Evolutionary conservation across 2,888 invertebrate genomes (phyloP).

Genomic region (Hypomecis punctinalis): DNA sequence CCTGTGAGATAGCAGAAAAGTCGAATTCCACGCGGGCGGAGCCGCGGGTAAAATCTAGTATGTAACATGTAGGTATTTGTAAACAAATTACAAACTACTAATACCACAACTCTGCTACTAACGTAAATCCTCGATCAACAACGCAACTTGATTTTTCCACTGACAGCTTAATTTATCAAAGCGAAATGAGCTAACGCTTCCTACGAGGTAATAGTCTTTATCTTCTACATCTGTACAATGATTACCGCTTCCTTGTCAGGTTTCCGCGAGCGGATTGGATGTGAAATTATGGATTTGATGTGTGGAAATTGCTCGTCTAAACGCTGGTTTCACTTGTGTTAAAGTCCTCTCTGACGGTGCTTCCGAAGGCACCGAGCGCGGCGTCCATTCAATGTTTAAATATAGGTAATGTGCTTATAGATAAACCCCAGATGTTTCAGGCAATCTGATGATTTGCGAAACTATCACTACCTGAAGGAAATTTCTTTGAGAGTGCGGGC

Average conservation of each 20-base stretch:
- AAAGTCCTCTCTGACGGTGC: neutral
- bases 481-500: too few relatives aligned
- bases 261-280: slow-evolving; percentile 25
- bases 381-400: too few relatives aligned
- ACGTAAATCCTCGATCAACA: slow-evolving; percentile 12
- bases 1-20: too few relatives aligned
- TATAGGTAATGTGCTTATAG: too few relatives aligned
- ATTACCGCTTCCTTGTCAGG: slow-evolving; percentile 46
- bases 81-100: too few relatives aligned
- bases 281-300: slow-evolving; percentile 29
- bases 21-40: too few relatives aligned
- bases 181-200: slow-evolving; percentile 59
- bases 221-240: slow-evolving; percentile 78
- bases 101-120: neutral
- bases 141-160: slow-evolving; percentile 16
- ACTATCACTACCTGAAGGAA: too few relatives aligned
- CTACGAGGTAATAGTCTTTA: slow-evolving; percentile 73
- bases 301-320: slow-evolving; percentile 31
- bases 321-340: slow-evolving; percentile 16
- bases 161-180: slow-evolving; percentile 54
- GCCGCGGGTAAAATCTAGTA: too few relatives aligned
- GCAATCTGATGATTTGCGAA: too few relatives aligned
- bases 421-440: too few relatives aligned
- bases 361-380: too few relatives aligned
- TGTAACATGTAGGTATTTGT: too few relatives aligned